Conservation (phyloP, 2,888 invertebrate species). For the Conistra vaccinii region DNA sequence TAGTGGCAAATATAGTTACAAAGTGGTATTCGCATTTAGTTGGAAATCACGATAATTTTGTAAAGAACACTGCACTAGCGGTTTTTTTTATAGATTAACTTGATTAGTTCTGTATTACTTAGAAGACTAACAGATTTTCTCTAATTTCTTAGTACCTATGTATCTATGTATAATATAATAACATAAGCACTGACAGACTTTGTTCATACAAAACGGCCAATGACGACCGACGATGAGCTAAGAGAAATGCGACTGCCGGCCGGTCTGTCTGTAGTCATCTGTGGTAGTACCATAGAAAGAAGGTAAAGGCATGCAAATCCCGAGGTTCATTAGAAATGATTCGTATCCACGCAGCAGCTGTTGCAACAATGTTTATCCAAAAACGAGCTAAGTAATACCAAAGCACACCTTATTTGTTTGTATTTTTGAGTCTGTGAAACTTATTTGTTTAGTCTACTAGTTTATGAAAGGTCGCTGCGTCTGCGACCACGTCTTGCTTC, state of each 20-base stretch:
- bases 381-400: background rate
- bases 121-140: background rate
- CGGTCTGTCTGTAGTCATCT: no score
- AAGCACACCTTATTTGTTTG: slow-evolving; percentile 34
- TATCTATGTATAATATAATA: no score
- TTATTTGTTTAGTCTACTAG: slow-evolving; percentile 53
- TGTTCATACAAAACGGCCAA: background rate
- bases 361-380: slow-evolving; percentile 21
- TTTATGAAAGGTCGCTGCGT: slow-evolving; percentile 38
- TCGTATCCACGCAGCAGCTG: background rate
- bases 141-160: background rate
- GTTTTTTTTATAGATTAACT: background rate
- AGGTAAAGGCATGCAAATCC: background rate
- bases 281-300: no score
- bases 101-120: background rate
- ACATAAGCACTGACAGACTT: background rate
- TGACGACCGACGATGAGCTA: background rate
- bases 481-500: slow-evolving; percentile 2
- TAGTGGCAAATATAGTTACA: slow-evolving; percentile 7
- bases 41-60: background rate
- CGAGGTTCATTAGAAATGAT: slow-evolving; percentile 7
- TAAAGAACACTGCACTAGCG: background rate
- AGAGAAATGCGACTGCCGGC: background rate
- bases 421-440: slow-evolving; percentile 36
- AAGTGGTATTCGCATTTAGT: slow-evolving; percentile 8